Evolutionary conservation across 2,113 vertebrate species (phyloP).

Genomic region (Turnix velox): DNA sequence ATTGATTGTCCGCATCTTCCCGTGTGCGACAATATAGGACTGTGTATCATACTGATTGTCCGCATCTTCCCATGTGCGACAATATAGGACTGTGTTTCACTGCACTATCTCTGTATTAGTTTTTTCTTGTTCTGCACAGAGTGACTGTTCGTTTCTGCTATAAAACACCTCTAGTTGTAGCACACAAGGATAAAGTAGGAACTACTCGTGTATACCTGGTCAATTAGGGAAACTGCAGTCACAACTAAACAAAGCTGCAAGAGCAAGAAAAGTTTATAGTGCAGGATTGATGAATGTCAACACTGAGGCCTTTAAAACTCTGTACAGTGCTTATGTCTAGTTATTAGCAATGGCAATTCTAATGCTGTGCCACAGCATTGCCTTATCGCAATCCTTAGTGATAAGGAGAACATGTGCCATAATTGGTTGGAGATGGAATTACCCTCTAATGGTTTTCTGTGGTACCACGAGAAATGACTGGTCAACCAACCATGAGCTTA

Average conservation of each 20-base stretch:
- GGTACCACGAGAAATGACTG: neutral
- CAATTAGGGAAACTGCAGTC: neutral
- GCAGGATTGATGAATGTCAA: neutral
- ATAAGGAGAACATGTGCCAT: neutral
- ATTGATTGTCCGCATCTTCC: too few relatives aligned
- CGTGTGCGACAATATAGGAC: too few relatives aligned
- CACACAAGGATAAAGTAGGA: neutral
- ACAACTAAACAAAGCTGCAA: neutral
- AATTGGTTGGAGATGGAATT: neutral
- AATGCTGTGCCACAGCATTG: accelerated
- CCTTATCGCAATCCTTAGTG: neutral
- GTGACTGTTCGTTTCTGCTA: neutral
- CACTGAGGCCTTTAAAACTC: neutral
- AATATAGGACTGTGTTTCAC: neutral
- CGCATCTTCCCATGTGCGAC: too few relatives aligned
- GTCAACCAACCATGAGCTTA: neutral
- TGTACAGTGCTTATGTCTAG: accelerated
- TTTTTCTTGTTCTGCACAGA: neutral
- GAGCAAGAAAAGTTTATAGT: neutral
- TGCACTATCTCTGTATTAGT: neutral
- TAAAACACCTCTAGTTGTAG: neutral
- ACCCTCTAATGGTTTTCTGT: neutral
- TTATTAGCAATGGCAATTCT: neutral
- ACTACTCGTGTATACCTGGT: neutral
- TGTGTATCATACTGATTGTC: too few relatives aligned